Conservation (phyloP, 2,113 vertebrate species). For the Mus pahari region DNA sequence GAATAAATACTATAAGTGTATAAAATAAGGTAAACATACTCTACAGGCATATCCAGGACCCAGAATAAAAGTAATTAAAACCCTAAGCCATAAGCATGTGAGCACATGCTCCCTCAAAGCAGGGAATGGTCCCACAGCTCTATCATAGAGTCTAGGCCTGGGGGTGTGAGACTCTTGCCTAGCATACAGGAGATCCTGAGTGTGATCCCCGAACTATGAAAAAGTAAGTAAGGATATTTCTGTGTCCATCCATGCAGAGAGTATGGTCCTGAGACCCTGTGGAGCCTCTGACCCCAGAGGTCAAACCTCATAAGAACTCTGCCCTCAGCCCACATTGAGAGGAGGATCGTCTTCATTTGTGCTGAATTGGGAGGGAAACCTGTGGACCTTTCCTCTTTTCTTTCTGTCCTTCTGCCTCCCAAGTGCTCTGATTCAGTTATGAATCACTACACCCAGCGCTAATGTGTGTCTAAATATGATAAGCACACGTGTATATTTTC, state of each 20-base stretch:
- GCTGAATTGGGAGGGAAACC: not conserved
- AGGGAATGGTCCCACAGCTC: not conserved
- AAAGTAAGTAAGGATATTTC: not conserved
- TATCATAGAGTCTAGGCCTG: not conserved
- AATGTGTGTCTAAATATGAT: not conserved
- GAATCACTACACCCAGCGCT: not conserved
- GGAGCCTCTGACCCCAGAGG: not conserved
- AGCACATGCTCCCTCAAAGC: not conserved
- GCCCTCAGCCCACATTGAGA: not conserved
- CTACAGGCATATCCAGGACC: not conserved
- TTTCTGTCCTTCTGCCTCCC: not conserved
- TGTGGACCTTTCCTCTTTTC: not conserved
- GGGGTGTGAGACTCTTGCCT: not conserved
- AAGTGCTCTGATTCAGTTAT: not conserved
- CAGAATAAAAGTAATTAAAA: conserved; percentile 35
- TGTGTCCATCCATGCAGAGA: not conserved
- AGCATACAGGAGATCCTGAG: not conserved
- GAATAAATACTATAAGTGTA: not conserved
- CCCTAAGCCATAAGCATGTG: not conserved
- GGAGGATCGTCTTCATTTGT: not conserved
- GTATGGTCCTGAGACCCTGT: not conserved
- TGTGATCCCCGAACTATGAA: not conserved
- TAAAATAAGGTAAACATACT: conserved; percentile 7
- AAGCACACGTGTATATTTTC: not conserved
- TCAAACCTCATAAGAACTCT: not conserved